phyloP scores from a whole-genome alignment of 2,113 vertebrate genomes.

The Zingel zingel region DNA sequence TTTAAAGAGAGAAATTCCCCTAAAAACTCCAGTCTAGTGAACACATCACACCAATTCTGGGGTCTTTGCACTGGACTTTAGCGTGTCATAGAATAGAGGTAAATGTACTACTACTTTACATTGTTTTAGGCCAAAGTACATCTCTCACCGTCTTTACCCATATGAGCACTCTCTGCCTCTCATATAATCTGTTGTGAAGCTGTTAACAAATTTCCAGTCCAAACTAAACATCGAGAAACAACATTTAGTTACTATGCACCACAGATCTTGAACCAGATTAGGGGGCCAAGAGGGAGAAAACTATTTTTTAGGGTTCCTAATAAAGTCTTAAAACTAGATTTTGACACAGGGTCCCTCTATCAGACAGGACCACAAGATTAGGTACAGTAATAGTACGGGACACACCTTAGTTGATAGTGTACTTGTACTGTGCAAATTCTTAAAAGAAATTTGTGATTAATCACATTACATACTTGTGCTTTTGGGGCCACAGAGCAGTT shows the following conservation, averaged over 20 bases:
- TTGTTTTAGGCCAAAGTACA: background rate
- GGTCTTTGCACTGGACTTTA: background rate
- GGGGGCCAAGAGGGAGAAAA: background rate
- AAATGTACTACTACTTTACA: background rate
- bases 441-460: background rate
- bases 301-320: background rate
- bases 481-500: background rate
- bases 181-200: background rate
- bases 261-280: background rate
- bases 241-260: background rate
- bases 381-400: background rate
- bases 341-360: background rate
- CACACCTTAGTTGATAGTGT: background rate
- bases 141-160: background rate
- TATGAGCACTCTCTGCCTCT: background rate
- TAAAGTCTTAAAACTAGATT: background rate
- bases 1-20: background rate
- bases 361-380: background rate
- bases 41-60: background rate
- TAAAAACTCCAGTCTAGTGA: background rate
- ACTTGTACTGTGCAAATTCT: background rate
- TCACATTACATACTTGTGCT: background rate
- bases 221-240: background rate
- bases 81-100: background rate
- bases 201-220: slow-evolving; percentile 2